Evolutionary conservation across 2,888 invertebrate species (phyloP), one percentile per base, ranked within the genome.

Genomic region (Neria commutata): DNA sequence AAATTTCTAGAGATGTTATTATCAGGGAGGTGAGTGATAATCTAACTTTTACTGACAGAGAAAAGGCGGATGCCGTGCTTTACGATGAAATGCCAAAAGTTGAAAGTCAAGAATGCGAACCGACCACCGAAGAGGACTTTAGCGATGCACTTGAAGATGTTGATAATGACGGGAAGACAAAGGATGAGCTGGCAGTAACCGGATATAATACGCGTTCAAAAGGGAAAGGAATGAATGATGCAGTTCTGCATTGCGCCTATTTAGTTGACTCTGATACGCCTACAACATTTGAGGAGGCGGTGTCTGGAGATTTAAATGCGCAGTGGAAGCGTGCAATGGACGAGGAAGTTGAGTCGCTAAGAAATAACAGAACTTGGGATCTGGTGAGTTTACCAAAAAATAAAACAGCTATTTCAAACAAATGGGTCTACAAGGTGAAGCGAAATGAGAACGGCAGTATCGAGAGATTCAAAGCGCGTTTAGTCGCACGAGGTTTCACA

Each of bases 301-400:
- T 56, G 0, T 46, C 45, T 17, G 45, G 57, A 11, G 6, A 16
- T 19, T 56, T 56, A 33, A 45, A 14, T 26, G 45, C 47, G 25
- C 45, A 61, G 47, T 63, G 61, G 64, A 55, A 51, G 33, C 34
- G 34, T 29, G 63, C 65, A 10, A 65, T 66, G 63, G 40, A 52
- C n/a, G 56, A 62, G 16, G 62, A 62, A 48, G 52, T 61, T 19
- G 50, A 58, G 40, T 61, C 65, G 11, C 29, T 66, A 26, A 19
- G 51, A 11, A 56, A 58, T 46, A 65, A 67, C 52, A 25, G 64
- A 16, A 63, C 65, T 8, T 67, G n/a, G n/a, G n/a, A n/a, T n/a
- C n/a, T n/a, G n/a, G n/a, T n/a, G n/a, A n/a, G n/a, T n/a, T n/a
- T n/a, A n/a, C n/a, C n/a, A n/a, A n/a, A n/a, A n/a, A n/a, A n/a